Conservation (phyloP, 1,140 invertebrate genomes). For the Andricus grossulariae region DNA sequence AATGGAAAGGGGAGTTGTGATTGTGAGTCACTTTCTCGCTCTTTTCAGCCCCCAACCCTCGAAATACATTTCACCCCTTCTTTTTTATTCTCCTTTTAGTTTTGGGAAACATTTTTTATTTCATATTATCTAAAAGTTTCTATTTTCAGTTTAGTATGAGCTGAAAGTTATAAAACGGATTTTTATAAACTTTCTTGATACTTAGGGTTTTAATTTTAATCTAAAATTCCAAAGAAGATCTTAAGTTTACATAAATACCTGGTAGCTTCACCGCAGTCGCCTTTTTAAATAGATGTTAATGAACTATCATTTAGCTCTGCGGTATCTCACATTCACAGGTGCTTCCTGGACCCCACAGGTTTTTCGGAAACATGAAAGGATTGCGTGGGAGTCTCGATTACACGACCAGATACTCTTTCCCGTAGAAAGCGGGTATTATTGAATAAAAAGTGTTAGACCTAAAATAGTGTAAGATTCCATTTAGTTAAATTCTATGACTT, state of each 20-base stretch:
- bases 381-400: slow-evolving; percentile 11
- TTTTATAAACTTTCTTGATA: too few species aligned
- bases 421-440: slow-evolving; percentile 6
- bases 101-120: too few species aligned
- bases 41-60: too few species aligned
- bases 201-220: too few species aligned
- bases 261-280: not conserved
- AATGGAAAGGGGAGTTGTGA: too few species aligned
- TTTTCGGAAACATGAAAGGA: slow-evolving; percentile 12
- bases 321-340: slow-evolving; percentile 1
- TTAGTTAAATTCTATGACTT: slow-evolving; percentile 2
- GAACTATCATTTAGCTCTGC: not conserved
- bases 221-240: too few species aligned
- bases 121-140: too few species aligned
- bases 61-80: too few species aligned
- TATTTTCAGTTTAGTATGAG: too few species aligned
- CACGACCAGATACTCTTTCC: not conserved
- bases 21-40: too few species aligned
- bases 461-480: not conserved
- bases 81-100: too few species aligned
- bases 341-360: not conserved
- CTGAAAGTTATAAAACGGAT: too few species aligned
- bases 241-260: not conserved
- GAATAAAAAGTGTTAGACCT: not conserved
- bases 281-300: slow-evolving; percentile 18